Base-by-base conservation (phyloP, 2,888 invertebrate species). In the Chesias legatella region DNA sequence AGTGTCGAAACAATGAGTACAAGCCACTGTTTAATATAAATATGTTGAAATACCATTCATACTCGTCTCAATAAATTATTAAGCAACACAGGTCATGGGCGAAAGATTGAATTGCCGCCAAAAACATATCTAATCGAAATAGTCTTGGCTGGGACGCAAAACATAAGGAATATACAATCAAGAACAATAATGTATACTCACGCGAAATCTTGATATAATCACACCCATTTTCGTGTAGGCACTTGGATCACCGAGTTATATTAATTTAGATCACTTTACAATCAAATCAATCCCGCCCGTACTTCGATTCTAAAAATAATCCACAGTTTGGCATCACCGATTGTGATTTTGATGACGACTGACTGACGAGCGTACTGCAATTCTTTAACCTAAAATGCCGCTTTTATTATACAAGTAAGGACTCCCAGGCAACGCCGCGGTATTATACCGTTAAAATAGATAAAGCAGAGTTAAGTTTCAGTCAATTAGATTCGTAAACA, bases 121-220 rank as follows among this genome's bases (percentile, higher is more conserved):
- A 79, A 50, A 70, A 41, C 51, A 54, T 56, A 60, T 70, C 67
- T 41, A 60, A 77, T 79, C 51, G 65, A 79, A 82, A 81, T 82
- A 80, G 71, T 69, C 69, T 82, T 83, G 81, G 84, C 83, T 73
- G 48, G 48, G 60, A 50, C 66, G 75, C 80, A 79, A 77, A 64
- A 64, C 57, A 60, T 56, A 52, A 34, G 50, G 53, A 41, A 46
- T 37, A 62, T 66, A 70, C 42, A 51, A 52, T 67, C 60, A 64
- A 34, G 28, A n/a, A 6, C 10, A 2, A 47, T 32, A 35, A 30
- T 24, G n/a, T 7, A 45, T 68, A 89, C 91, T 90, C 80, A 93
- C 93, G 74, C 92, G 89, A 83, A 93, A 91, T 86, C 91, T 92
- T 51, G 91, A 91, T 74, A 92, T 81, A 56, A 93, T 88, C 44